These are phyloP conservation scores for Nothoprocta pentlandii DNA, from an alignment of 2,113 vertebrate species.

Conservation along the genomic window DNA sequence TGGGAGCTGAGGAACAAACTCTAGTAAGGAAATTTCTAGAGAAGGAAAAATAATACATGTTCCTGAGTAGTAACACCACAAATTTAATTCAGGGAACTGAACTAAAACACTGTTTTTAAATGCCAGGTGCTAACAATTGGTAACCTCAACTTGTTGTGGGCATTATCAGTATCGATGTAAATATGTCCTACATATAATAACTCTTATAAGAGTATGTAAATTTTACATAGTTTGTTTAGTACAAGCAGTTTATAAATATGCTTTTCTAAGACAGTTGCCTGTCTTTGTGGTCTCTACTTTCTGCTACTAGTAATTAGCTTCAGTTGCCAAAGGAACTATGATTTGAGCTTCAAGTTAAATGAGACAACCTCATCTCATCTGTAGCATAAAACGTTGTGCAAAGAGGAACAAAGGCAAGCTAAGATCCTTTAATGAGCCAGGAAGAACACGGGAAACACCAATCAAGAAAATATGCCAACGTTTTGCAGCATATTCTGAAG, in stretches of 20 bases:
- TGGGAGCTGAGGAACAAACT: neutral
- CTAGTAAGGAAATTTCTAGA: neutral
- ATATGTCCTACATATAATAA: neutral
- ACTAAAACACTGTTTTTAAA: neutral
- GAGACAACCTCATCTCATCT: neutral
- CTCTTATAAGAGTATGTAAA: fast-evolving
- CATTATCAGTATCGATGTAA: neutral
- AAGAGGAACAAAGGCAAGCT: neutral
- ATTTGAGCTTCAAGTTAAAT: neutral
- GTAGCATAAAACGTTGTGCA: neutral
- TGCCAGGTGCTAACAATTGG: neutral
- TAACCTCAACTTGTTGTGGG: neutral
- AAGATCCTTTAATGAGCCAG: neutral
- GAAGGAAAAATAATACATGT: neutral
- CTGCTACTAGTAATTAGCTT: neutral
- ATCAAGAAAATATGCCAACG: neutral
- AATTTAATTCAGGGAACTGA: neutral
- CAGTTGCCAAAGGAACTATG: neutral
- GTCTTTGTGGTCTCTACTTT: neutral
- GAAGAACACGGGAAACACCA: neutral
- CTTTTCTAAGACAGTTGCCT: neutral
- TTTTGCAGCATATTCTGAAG: neutral
- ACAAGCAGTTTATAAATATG: neutral
- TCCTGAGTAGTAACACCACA: neutral
- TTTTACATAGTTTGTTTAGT: neutral